Conservation (phyloP, 2,888 invertebrate species). For the Aethes cnicana region DNA sequence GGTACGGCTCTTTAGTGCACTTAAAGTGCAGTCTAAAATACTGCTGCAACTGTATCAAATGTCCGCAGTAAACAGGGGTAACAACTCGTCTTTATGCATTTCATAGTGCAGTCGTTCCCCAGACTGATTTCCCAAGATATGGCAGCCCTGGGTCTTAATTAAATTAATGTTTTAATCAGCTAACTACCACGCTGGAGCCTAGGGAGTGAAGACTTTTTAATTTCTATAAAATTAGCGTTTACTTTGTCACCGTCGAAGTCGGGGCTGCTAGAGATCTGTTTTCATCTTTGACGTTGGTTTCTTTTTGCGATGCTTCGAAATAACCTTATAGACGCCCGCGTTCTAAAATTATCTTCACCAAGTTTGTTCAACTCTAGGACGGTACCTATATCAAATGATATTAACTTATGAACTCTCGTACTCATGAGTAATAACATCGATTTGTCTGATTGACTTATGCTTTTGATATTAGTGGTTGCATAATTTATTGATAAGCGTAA, state of each 20-base stretch:
- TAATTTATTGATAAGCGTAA: not conserved
- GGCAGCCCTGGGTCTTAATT: conserved; percentile 54
- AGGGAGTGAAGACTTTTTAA: conserved; percentile 38
- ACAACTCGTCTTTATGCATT: not conserved
- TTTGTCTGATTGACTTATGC: conserved; percentile 25
- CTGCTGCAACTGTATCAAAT: conserved; percentile 12
- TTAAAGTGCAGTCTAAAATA: conserved; percentile 21
- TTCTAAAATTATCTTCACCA: conserved; percentile 14
- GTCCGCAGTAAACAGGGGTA: conserved; percentile 5
- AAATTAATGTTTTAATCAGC: conserved; percentile 72
- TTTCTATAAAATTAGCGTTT: conserved; percentile 37
- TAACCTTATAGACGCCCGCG: conserved; percentile 12
- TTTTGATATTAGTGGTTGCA: not conserved
- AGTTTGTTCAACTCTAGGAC: conserved; percentile 27
- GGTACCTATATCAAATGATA: conserved; percentile 19
- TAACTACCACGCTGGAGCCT: conserved; percentile 53
- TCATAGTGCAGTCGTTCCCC: too few relatives aligned
- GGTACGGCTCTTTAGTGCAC: conserved; percentile 21
- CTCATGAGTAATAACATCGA: conserved; percentile 11
- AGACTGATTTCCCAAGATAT: conserved; percentile 69
- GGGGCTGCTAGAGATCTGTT: conserved; percentile 25
- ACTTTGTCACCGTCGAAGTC: conserved; percentile 31
- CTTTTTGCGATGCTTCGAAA: conserved; percentile 26
- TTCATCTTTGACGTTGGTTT: conserved; percentile 15
- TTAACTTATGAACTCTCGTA: conserved; percentile 21